Percentiles rank a stretch among this genome's conserved stretches.
These are phyloP conservation scores for Agrochola lota DNA, from an alignment of 2,888 invertebrate genomes.

Conservation along the genomic window DNA sequence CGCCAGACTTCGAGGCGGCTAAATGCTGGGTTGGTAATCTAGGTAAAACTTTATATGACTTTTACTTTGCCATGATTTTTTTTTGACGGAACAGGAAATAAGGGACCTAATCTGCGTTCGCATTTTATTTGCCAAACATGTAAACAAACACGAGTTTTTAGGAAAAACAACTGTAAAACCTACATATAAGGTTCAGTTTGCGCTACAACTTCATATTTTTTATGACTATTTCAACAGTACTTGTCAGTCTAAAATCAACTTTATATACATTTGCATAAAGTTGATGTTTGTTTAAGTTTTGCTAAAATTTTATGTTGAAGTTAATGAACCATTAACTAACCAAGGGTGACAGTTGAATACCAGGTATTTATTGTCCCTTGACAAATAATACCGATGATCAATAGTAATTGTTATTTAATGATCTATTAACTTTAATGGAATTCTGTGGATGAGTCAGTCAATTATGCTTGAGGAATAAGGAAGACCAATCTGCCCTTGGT, in stretches of 20 bases:
- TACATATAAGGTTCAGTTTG: too few relatives aligned
- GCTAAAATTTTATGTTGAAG: too few relatives aligned
- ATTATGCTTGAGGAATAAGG: neutral
- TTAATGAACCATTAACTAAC: too few relatives aligned
- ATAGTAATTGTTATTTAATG: neutral
- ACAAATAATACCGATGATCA: neutral
- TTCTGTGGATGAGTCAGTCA: neutral
- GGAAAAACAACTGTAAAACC: too few relatives aligned
- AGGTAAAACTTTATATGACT: constrained; percentile 89
- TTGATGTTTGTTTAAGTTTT: too few relatives aligned
- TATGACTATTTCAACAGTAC: too few relatives aligned
- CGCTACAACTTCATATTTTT: too few relatives aligned
- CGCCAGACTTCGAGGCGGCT: constrained; percentile 98
- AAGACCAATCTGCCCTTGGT: neutral
- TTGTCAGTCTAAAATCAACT: too few relatives aligned
- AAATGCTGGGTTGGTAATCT: constrained; percentile 99
- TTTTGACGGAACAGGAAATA: neutral
- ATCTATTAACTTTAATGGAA: neutral
- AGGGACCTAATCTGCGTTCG: neutral
- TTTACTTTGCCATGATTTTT: constrained; percentile 68
- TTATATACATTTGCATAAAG: too few relatives aligned
- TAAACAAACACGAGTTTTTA: too few relatives aligned
- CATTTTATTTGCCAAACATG: too few relatives aligned
- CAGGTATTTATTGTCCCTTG: neutral
- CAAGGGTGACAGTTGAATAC: neutral